Conservation (phyloP, 2,113 vertebrate genomes). For the Engystomops pustulosus region DNA sequence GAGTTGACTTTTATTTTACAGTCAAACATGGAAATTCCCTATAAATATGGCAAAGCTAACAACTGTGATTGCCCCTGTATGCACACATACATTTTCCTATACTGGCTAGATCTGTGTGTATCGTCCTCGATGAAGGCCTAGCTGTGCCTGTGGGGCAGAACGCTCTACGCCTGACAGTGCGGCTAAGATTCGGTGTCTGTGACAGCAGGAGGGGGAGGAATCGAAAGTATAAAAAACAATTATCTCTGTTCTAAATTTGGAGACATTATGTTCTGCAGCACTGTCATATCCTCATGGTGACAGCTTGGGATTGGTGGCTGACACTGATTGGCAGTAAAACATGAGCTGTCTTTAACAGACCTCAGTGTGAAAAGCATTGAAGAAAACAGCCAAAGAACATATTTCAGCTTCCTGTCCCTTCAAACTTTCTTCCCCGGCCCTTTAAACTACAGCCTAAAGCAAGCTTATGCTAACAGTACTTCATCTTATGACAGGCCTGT, state of each 20-base stretch:
- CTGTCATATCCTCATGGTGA: conserved; percentile 53
- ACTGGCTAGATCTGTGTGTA: neutral
- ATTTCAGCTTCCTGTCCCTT: conserved; percentile 45
- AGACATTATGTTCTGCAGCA: conserved; percentile 53
- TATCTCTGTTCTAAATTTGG: conserved; percentile 60
- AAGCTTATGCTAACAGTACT: conserved; percentile 56
- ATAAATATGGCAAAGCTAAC: neutral
- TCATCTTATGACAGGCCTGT: conserved; percentile 58
- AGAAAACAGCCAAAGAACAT: conserved; percentile 56
- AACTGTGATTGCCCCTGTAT: neutral
- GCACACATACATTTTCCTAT: conserved; percentile 10
- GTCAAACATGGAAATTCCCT: neutral
- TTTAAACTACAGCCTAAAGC: conserved; percentile 59
- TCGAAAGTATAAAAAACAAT: conserved; percentile 58
- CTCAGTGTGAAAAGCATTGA: conserved; percentile 54
- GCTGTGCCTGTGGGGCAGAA: conserved; percentile 52
- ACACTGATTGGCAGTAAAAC: conserved; percentile 60
- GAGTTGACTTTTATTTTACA: too few species aligned
- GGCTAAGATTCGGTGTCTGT: conserved; percentile 50
- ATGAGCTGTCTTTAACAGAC: conserved; percentile 60
- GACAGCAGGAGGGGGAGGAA: conserved; percentile 56
- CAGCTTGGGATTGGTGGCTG: conserved; percentile 56
- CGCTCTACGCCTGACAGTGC: conserved; percentile 35
- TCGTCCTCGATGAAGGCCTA: conserved; percentile 14
- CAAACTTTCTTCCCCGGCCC: conserved; percentile 52